Conservation (phyloP, 2,888 invertebrate genomes). For the Drosophila ochracea region DNA sequence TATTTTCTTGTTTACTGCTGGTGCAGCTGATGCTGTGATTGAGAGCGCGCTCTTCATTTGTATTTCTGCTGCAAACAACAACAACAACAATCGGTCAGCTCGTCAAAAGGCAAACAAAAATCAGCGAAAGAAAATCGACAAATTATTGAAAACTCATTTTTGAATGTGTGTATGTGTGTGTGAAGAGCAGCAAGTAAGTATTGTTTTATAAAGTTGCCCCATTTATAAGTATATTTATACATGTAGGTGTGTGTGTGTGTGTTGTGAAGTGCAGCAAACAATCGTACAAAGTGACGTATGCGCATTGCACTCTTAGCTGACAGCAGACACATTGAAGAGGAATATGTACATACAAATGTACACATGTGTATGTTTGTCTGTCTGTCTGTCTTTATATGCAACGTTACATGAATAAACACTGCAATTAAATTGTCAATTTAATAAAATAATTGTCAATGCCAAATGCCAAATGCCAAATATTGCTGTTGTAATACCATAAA, state of each 20-base stretch:
- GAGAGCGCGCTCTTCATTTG: slow-evolving; percentile 16
- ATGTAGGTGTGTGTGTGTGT: neutral
- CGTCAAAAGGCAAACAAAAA: slow-evolving; percentile 26
- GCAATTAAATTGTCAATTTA: neutral
- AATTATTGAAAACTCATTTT: slow-evolving; percentile 1
- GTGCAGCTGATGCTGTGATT: slow-evolving; percentile 31
- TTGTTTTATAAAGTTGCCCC: neutral
- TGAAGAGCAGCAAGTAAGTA: slow-evolving; percentile 2
- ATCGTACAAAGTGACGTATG: slow-evolving; percentile 38
- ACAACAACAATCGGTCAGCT: slow-evolving; percentile 19
- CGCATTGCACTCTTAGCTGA: slow-evolving; percentile 14
- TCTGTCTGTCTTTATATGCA: neutral
- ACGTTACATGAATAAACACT: neutral
- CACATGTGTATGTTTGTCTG: neutral
- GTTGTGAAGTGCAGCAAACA: slow-evolving; percentile 12
- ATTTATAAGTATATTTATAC: neutral
- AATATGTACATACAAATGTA: neutral
- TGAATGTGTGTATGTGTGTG: neutral
- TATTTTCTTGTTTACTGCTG: slow-evolving; percentile 20
- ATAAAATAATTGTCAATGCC: neutral
- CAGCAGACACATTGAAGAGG: neutral
- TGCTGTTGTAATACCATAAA: neutral
- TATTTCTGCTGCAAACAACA: slow-evolving; percentile 30
- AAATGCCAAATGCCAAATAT: neutral
- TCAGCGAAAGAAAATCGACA: slow-evolving; percentile 11